Evolutionary conservation across 35 echinoderm and acorn worm species (phyloP), one percentile per base, ranked within the genome.

Genomic region (Apostichopus japonicus): DNA sequence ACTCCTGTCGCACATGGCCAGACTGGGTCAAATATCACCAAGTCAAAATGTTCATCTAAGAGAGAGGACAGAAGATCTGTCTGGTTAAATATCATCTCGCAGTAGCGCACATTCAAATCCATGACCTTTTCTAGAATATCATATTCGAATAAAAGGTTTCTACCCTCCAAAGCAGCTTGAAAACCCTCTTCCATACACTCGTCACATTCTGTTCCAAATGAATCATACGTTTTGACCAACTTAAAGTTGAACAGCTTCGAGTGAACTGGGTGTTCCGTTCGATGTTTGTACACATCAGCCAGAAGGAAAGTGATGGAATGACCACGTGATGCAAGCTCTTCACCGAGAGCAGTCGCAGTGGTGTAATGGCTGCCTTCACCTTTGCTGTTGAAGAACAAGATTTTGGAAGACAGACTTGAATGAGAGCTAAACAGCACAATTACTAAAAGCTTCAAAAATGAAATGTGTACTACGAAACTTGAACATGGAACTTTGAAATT

Each of bases 281-380:
- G 23, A 57, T 65, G 51, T 15, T 33, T 79, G 65, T 90, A 94
- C 7, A 52, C 54, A 53, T 90, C 72, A 16, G 87, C 90, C 78
- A 94, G n/a, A 16, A 94, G 62, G 25, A 95, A 92, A 11, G 90
- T 95, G 10, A 95, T 65, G 15, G 63, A 72, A 55, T 92, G 94
- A 14, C 94, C 94, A 10, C 77, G 44, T 23, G n/a, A 8, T 5
- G 53, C 65, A 21, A 95, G 77, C 61, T 92, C 90, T 65, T 95
- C 94, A 15, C 53, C 94, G 1, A 92, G 14, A 1, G 79, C 33
- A 14, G 90, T 54, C 6, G 90, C 81, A 51, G 90, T 67, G 19
- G 79, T 78, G 57, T 87, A 95, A 65, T 95, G 94, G 23, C 94
- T 95, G 10, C 94, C 94, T 76, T 95, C 94, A 21, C 94, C 94